Evolutionary conservation across 2,888 invertebrate species (phyloP), one percentile per base, ranked within the genome.

Genomic region (Abrostola triplasia): DNA sequence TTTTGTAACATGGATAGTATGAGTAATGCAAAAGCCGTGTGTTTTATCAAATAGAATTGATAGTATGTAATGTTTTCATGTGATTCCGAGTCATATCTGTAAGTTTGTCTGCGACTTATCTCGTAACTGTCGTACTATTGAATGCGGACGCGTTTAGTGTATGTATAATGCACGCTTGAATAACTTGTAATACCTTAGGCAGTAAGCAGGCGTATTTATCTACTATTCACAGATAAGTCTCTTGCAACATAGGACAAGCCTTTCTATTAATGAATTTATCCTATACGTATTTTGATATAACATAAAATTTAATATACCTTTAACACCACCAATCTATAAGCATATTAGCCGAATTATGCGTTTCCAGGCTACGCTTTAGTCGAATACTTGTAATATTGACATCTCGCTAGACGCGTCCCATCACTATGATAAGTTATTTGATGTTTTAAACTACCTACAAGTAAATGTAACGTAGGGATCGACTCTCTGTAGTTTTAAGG

Each of bases 401-500:
- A 37, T 52, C 64, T 69, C 51, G 44, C 61, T 69, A 66, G 60
- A 59, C 67, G 72, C 13, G 55, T 58, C 58, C 50, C 67, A 41
- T 50, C 38, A 56, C 52, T 78, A 79, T 42, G 0, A 54, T 79
- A 83, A 77, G 75, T 49, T 57, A 67, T 77, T 84, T 77, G 76
- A 84, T 79, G 83, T 85, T 84, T 81, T 70, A 58, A 71, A 73
- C 77, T 79, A 81, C 73, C 75, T 71, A 78, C 71, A 58, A 66
- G 55, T 79, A 63, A 69, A 65, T 58, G 52, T 69, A 77, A 75
- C 52, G 73, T 88, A 86, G 86, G 81, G 80, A 79, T 88, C 82
- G 84, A 84, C 87, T 87, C 84, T 89, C 84, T 88, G 76, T 88
- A 89, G 85, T 72, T 68, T 55, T 84, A 87, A 86, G 83, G 72